Evolutionary conservation across 2,113 vertebrate species (phyloP).

Genomic region (Prunella fulvescens): DNA sequence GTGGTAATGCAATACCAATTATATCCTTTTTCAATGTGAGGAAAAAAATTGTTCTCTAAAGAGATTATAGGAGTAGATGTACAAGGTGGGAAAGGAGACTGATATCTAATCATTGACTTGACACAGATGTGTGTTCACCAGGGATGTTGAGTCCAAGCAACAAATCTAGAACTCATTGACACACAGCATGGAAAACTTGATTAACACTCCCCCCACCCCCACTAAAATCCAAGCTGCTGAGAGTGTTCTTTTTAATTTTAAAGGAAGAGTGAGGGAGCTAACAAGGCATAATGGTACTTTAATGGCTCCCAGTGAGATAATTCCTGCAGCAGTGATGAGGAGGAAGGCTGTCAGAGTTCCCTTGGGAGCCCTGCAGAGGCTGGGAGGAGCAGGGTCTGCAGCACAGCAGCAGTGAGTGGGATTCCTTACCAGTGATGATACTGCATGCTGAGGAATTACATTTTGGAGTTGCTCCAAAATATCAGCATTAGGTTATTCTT

Average conservation of each 20-base stretch:
- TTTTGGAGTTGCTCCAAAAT: background rate
- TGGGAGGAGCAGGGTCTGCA: background rate
- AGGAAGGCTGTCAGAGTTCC: background rate
- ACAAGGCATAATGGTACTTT: background rate
- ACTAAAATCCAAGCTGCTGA: background rate
- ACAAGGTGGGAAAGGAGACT: background rate
- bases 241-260: background rate
- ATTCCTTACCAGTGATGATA: background rate
- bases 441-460: background rate
- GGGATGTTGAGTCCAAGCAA: background rate
- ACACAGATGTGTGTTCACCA: background rate
- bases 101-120: background rate
- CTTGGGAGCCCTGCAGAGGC: background rate
- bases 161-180: background rate
- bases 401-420: background rate
- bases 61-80: background rate
- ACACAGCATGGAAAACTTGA: background rate
- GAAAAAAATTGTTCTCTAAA: background rate
- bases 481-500: background rate
- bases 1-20: background rate
- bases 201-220: fast-evolving
- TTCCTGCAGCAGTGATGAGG: background rate
- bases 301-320: background rate
- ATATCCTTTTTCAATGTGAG: background rate
- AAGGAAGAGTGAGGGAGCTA: background rate